These are phyloP conservation scores for Lontra canadensis DNA, from an alignment of 2,113 vertebrate genomes.

Conservation along the genomic window DNA sequence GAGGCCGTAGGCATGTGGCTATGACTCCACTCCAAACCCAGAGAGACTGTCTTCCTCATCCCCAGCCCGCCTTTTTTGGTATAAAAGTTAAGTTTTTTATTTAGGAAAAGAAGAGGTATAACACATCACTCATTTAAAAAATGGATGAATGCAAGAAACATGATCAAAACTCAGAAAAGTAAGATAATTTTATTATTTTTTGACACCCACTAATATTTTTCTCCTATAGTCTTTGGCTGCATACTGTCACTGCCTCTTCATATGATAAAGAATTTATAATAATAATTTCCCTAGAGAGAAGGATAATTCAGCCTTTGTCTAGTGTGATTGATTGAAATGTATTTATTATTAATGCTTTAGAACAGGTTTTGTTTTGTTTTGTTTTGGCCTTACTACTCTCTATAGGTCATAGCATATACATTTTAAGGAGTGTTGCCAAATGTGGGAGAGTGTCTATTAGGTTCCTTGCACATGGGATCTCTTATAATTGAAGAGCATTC, in stretches of 20 bases:
- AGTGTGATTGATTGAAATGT: slow-evolving; percentile 48
- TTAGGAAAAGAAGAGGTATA: slow-evolving; percentile 32
- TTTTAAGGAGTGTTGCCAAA: slow-evolving; percentile 31
- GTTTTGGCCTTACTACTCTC: slow-evolving; percentile 24
- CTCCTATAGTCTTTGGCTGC: background rate
- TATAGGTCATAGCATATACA: background rate
- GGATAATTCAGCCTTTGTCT: background rate
- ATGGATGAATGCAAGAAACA: background rate
- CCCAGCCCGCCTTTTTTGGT: background rate
- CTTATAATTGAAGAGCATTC: background rate
- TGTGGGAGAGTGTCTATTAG: slow-evolving; percentile 20
- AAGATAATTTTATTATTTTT: slow-evolving; percentile 60
- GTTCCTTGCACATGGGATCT: background rate
- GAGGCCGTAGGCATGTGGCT: background rate
- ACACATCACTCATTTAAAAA: slow-evolving; percentile 35
- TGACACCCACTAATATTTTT: slow-evolving; percentile 41
- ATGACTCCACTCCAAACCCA: background rate
- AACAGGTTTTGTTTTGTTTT: background rate
- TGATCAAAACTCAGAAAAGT: background rate
- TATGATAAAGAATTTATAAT: slow-evolving; percentile 16
- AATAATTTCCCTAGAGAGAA: slow-evolving; percentile 39
- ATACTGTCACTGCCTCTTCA: background rate
- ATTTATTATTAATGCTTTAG: slow-evolving; percentile 53
- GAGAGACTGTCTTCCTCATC: background rate
- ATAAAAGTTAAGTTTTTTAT: background rate